These are phyloP conservation scores for Sphyrna mokarran DNA, from an alignment of 2,113 vertebrate species.

Conservation along the genomic window DNA sequence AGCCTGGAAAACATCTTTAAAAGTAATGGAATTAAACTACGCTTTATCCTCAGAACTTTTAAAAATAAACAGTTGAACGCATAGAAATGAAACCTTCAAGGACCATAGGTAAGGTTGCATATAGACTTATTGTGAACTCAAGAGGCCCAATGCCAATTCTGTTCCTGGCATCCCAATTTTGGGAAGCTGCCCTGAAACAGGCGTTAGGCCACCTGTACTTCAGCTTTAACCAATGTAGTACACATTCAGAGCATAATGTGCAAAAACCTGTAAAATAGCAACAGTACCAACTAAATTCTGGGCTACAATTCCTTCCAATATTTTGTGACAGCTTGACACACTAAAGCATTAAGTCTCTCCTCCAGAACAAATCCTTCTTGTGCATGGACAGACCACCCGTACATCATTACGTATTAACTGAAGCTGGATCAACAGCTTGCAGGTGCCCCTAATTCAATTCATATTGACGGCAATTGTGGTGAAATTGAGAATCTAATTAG, in stretches of 20 bases:
- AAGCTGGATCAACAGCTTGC: constrained; percentile 5
- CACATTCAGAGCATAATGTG: neutral
- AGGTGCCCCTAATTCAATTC: neutral
- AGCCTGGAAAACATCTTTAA: neutral
- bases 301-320: neutral
- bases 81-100: neutral
- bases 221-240: neutral
- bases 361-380: neutral
- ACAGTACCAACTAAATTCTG: neutral
- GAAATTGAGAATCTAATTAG: constrained; percentile 29
- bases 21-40: neutral
- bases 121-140: neutral
- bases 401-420: neutral
- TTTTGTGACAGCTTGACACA: neutral
- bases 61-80: neutral
- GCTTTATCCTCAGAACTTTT: neutral
- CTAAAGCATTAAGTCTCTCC: neutral
- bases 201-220: neutral
- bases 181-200: neutral
- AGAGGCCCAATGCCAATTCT: neutral
- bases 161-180: neutral
- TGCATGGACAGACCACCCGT: neutral
- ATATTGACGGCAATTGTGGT: neutral
- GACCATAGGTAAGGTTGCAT: neutral
- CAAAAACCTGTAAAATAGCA: neutral